Base-by-base conservation (phyloP, 2,888 invertebrate species). In the Idaea aversata region DNA sequence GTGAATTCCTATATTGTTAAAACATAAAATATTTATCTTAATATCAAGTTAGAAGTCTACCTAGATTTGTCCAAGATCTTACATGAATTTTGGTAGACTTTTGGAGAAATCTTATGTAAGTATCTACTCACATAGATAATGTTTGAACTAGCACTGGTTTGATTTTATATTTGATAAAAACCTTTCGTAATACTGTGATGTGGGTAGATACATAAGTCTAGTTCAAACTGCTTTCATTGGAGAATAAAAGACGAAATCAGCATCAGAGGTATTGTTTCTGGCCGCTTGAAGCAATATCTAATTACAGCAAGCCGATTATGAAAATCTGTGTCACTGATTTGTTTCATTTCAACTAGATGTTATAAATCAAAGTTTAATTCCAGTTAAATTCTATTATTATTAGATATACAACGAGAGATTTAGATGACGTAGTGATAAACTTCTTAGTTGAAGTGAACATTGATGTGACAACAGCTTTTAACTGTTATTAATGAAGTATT, bases 51-150 rank as follows among this genome's bases (percentile, higher is more conserved):
- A 81, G 82, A 84, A 91, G 92, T 88, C 92, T 91, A 91, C 89
- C 90, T 91, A 90, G 80, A 91, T 91, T 92, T 91, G 88, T 91
- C 86, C 70, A 81, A 79, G 84, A 88, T 89, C 87, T 85, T 86
- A 85, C 86, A 91, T 88, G 87, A 92, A 92, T 92, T 92, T 86
- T 91, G 91, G 88, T 92, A 91, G 90, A 91, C 91, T 91, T 88
- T 84, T 79, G 73, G 68, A 82, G 79, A 81, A 83, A 83, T 82
- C 77, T 79, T 78, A 77, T 78, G 78, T 77, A 71, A 78, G 75
- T 72, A 70, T 83, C 86, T 88, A 80, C 85, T 85, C 84, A 83
- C 84, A 79, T 74, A 69, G 70, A 74, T 70, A 61, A 68, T 65
- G 81, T 83, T 87, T 83, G 91, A 88, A 91, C 92, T 91, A 91